Evolutionary conservation across 2,113 vertebrate species (phyloP), one percentile per base, ranked within the genome.

Genomic region (Pygoscelis adeliae): DNA sequence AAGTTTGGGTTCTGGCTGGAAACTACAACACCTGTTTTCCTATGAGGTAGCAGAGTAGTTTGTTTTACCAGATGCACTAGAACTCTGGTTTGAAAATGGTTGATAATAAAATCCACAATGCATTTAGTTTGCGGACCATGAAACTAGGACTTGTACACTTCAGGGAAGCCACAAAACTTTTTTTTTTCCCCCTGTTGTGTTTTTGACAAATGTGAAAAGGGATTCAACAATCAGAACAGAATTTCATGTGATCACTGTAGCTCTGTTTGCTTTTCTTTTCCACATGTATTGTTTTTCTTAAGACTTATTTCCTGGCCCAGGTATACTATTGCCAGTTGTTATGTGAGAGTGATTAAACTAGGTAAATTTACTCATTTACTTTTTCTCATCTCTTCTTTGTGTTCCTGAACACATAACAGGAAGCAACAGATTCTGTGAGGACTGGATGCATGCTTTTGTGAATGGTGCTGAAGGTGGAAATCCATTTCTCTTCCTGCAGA

Each of bases 361-460:
- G 29, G 27, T 52, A 40, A 63, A 59, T n/a, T n/a, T n/a, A n/a
- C 30, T 87, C 3, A 23, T 50, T 78, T 50, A 44, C 11, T 44
- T 65, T 40, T 89, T 69, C 16, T 90, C 11, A 25, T n/a, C 13
- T 87, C 55, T 79, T 34, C 46, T 67, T 58, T 50, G 29, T 88
- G 55, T 89, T 94, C 53, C 65, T 93, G 87, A 92, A 94, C 56
- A 30, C 30, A 20, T 83, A 81, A 47, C 96, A 99, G 99, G 98
- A 93, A 99, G 98, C 90, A 99, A 99, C 95, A 98, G 98, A 50
- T 99, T 99, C 98, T 99, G 99, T 95, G 99, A 99, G 29, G 99
- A 99, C 93, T 99, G 99, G 99, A 99, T 98, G 98, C 99, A 98
- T 55, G 99, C 99, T 9, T 99, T 99, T 98, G 84, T 99, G 61